A percentile compares a stretch with the other conserved stretches of the same genome.
These are phyloP conservation scores for Chironomus striatipennis DNA, from an alignment of 1,140 invertebrate species.

Conservation along the genomic window DNA sequence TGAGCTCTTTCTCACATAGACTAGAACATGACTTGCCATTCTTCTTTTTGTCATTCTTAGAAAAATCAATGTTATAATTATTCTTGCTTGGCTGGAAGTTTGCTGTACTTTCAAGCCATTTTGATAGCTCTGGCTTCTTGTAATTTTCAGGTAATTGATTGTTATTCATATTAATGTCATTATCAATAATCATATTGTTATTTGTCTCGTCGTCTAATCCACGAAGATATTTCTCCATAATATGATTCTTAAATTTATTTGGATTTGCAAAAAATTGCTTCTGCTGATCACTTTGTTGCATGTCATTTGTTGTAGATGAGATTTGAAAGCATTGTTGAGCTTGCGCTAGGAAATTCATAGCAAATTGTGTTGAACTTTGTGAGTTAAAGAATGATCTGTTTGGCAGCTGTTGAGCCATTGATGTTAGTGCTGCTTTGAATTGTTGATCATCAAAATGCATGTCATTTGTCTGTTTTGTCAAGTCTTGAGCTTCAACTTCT, in stretches of 20 bases:
- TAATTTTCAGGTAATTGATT: slow-evolving; percentile 28
- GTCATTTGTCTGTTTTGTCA: background rate
- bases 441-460: slow-evolving; percentile 16
- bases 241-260: slow-evolving; percentile 47
- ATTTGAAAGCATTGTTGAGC: slow-evolving; percentile 21
- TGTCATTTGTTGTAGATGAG: background rate
- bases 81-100: slow-evolving; percentile 54
- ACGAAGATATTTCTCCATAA: slow-evolving; percentile 48
- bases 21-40: background rate
- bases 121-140: slow-evolving; percentile 43
- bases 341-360: slow-evolving; percentile 8
- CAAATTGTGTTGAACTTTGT: background rate
- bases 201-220: slow-evolving; percentile 27
- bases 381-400: background rate
- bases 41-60: slow-evolving; percentile 5
- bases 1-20: slow-evolving; percentile 50
- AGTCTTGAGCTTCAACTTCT: background rate
- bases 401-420: background rate
- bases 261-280: slow-evolving; percentile 26
- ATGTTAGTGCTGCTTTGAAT: slow-evolving; percentile 1
- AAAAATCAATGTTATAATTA: slow-evolving; percentile 49
- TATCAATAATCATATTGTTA: slow-evolving; percentile 33
- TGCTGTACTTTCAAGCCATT: slow-evolving; percentile 59
- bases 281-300: background rate
- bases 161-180: slow-evolving; percentile 35